Percentiles rank a stretch among this genome's conserved stretches.
Evolutionary conservation across 2,888 invertebrate species (phyloP).

Genomic region (Metacarcinus magister): DNA sequence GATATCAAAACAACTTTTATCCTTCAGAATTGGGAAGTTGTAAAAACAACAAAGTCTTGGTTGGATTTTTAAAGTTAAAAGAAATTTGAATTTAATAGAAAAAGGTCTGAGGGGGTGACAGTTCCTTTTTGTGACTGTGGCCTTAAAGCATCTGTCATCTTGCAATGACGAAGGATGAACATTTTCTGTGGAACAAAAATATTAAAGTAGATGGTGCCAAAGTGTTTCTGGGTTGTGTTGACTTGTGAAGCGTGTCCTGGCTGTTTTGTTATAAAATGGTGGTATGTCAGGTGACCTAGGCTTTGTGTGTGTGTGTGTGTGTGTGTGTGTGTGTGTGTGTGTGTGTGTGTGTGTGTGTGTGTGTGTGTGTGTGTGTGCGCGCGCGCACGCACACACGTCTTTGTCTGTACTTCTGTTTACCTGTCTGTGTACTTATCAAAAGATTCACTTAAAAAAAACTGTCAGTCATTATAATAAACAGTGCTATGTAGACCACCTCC

Average conservation of each 20-base stretch:
- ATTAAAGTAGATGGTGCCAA: not conserved
- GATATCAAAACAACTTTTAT: not conserved
- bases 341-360: conserved; percentile 17
- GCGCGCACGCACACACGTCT: not conserved
- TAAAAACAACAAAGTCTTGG: not conserved
- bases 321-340: conserved; percentile 13
- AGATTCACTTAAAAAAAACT: not conserved
- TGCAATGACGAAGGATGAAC: not conserved
- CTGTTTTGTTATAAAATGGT: not conserved
- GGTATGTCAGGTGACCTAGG: not conserved
- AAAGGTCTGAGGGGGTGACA: not conserved
- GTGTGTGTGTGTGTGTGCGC: not conserved
- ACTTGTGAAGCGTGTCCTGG: not conserved
- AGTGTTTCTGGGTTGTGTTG: not conserved
- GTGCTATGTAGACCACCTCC: not conserved
- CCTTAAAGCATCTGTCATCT: not conserved
- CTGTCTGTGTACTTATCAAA: not conserved
- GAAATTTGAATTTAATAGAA: not conserved
- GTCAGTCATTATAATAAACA: not conserved
- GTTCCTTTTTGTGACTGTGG: not conserved
- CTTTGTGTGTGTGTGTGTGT: not conserved
- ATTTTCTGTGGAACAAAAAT: not conserved
- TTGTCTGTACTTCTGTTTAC: too few species aligned
- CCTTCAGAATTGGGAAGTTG: not conserved
- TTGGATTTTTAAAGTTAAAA: not conserved